phyloP scores from a whole-genome alignment of 2,888 invertebrate species.

The Torymus aiolomorphi region DNA sequence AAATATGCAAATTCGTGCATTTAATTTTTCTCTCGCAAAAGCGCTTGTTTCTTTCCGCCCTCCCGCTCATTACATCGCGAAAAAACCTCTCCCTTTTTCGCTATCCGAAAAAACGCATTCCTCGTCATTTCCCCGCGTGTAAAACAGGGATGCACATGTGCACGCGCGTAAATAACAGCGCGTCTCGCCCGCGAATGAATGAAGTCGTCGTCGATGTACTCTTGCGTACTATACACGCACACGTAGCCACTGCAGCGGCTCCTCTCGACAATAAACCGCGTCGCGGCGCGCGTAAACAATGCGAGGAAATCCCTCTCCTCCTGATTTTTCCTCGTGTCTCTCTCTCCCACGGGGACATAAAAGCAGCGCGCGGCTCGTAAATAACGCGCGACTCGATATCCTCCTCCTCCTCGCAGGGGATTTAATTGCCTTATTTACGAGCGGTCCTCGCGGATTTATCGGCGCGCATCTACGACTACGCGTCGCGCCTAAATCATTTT shows the following conservation, averaged over 20 bases:
- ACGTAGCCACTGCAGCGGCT: background rate
- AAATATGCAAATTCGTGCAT: too few species aligned
- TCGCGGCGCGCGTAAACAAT: constrained; percentile 45
- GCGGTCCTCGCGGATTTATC: constrained; percentile 51
- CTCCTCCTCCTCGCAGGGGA: constrained; percentile 19
- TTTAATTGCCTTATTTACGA: constrained; percentile 58
- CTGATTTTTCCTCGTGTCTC: background rate
- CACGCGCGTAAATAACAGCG: constrained; percentile 9
- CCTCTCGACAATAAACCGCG: constrained; percentile 27
- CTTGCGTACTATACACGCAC: background rate
- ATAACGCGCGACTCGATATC: constrained; percentile 52
- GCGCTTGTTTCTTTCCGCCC: too few species aligned
- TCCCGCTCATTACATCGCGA: too few species aligned
- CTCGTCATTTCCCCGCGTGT: too few species aligned
- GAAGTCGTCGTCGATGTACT: constrained; percentile 42
- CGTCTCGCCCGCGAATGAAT: constrained; percentile 16
- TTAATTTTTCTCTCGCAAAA: too few species aligned
- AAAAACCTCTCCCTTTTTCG: too few species aligned
- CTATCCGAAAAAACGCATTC: too few species aligned
- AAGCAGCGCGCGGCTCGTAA: constrained; percentile 47
- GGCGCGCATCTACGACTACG: constrained; percentile 35
- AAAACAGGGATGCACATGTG: too few species aligned
- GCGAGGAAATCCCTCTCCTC: constrained; percentile 22
- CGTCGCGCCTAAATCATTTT: constrained; percentile 52
- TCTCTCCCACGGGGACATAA: constrained; percentile 34